These are phyloP conservation scores for Barnardius zonarius DNA, from an alignment of 2,113 vertebrate genomes.

Conservation along the genomic window DNA sequence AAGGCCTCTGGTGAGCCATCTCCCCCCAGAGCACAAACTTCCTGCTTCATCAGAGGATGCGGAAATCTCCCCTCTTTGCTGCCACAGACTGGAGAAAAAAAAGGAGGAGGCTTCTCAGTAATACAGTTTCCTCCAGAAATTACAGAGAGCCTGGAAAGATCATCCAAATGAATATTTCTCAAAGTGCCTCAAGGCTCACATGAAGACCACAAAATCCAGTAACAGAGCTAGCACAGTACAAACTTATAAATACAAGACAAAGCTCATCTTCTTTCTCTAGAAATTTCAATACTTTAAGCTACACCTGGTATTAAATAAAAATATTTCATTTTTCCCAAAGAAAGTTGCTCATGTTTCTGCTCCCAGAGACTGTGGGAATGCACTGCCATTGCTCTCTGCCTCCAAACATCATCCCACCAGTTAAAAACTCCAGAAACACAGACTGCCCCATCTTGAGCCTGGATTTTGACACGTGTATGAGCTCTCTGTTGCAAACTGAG, in stretches of 20 bases:
- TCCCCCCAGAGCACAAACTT: background rate
- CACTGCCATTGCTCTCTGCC: background rate
- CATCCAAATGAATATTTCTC: background rate
- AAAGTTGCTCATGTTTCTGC: background rate
- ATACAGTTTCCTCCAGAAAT: background rate
- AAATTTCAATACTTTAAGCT: background rate
- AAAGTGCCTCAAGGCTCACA: background rate
- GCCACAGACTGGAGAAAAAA: background rate
- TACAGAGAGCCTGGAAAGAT: background rate
- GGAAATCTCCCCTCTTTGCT: background rate
- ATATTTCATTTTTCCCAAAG: background rate
- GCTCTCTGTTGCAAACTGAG: background rate
- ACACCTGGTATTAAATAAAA: background rate
- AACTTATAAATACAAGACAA: background rate
- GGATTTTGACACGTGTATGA: background rate
- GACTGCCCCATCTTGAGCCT: background rate
- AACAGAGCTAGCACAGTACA: background rate
- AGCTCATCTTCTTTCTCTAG: background rate
- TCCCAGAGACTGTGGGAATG: rapidly evolving
- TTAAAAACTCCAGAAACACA: background rate
- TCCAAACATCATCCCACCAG: background rate
- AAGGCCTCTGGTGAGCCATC: background rate
- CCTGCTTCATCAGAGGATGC: background rate
- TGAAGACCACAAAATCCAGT: background rate
- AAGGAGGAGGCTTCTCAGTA: background rate